Evolutionary conservation across 2,113 vertebrate species (phyloP), one percentile per base, ranked within the genome.

Genomic region (Rhineura floridana): DNA sequence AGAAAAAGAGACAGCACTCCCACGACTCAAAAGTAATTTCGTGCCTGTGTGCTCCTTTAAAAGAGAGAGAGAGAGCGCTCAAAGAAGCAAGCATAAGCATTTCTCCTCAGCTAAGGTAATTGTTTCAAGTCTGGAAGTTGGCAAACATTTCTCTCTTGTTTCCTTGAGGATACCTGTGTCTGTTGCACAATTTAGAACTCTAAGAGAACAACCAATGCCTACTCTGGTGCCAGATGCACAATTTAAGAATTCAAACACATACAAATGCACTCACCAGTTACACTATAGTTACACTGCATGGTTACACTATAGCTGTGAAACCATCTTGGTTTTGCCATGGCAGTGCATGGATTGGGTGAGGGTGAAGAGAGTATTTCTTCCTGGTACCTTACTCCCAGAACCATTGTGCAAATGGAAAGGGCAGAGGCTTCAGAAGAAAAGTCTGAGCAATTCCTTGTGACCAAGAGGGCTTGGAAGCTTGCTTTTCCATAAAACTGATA

Each of bases 201-300:
- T 39, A 42, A n/a, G 10, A 82, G 1, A 70, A 50, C 3, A n/a
- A 39, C 70, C 70, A n/a, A 8, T 39, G 0, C 0, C n/a, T 63
- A 23, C 10, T 4, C 23, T n/a, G 12, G 42, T 65, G 85, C 52
- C 89, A 70, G 87, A 89, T 23, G 70, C 78, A 81, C 0, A 39
- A 8, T 28, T 19, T 81, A 19, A 65, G 59, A 7, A 84, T 62
- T 4, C 19, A 8, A 88, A 9, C 52, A 84, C 46, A 67, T 17
- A 81, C 91, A 87, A 77, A 0, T 33, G 19, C 15, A 1, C 23
- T 39, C 1, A 1, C 28, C 81, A 8, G 0, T 78, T 52, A 36
- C 21, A 55, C 82, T 33, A 76, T 2, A 83, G 1, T n/a, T n/a
- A 1, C 6, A n/a, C 33, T 52, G 80, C 85, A 44, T 84, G 11